phyloP scores from a whole-genome alignment of 2,797 vertebrate species.

The Epinephelus coioides region DNA sequence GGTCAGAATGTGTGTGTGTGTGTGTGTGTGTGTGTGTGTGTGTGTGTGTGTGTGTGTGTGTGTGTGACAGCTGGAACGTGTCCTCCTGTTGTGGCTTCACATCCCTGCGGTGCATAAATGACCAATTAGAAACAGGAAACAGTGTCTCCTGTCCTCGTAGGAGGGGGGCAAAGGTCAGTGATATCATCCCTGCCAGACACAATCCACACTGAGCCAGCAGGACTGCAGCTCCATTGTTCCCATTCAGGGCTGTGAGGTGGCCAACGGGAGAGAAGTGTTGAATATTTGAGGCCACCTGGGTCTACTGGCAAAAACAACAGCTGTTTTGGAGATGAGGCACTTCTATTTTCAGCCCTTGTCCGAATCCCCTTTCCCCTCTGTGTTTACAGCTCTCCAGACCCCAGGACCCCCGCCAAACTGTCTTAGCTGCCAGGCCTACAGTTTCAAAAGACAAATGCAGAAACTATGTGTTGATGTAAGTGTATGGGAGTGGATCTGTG shows the following conservation, averaged over 20 bases:
- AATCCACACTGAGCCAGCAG: slow-evolving; percentile 54
- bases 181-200: slow-evolving; percentile 77
- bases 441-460: slow-evolving; percentile 82
- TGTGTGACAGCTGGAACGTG: slow-evolving; percentile 48
- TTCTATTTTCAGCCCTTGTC: slow-evolving; percentile 93
- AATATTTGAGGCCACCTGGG: slow-evolving; percentile 92
- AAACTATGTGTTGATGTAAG: slow-evolving; percentile 87
- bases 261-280: slow-evolving; percentile 61
- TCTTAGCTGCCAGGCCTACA: slow-evolving; percentile 67
- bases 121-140: slow-evolving; percentile 78
- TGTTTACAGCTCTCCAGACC: slow-evolving; percentile 85
- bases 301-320: slow-evolving; percentile 96
- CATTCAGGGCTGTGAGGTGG: slow-evolving; percentile 67
- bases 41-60: slow-evolving; percentile 23
- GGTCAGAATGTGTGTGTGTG: slow-evolving; percentile 44
- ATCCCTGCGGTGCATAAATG: slow-evolving; percentile 50
- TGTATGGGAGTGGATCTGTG: slow-evolving; percentile 75
- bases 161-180: slow-evolving; percentile 66
- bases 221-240: slow-evolving; percentile 70
- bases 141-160: slow-evolving; percentile 62
- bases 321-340: slow-evolving; percentile 93
- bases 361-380: slow-evolving; percentile 66
- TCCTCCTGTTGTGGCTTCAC: slow-evolving; percentile 48
- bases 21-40: slow-evolving; percentile 37
- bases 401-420: slow-evolving; percentile 75